A percentile compares a stretch with the other conserved stretches of the same genome.
Conservation (phyloP, 1,140 invertebrate genomes). For the Agrypnia vestita region DNA sequence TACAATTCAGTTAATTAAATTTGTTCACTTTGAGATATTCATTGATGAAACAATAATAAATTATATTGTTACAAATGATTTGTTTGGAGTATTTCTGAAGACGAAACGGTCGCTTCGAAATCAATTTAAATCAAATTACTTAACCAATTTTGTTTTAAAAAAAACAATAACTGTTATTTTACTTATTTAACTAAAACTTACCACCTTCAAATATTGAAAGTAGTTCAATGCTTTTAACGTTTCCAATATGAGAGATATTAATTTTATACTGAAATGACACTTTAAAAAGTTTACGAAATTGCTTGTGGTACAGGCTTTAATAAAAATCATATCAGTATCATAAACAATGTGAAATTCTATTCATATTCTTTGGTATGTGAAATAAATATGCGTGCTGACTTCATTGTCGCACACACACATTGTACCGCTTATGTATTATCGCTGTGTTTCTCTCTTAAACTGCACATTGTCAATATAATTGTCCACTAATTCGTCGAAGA, state of each 20-base stretch:
- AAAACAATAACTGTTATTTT: too few relatives aligned
- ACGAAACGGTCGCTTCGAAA: too few relatives aligned
- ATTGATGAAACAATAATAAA: too few relatives aligned
- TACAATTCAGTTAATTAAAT: too few relatives aligned
- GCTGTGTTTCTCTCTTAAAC: conserved; percentile 8
- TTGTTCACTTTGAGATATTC: too few relatives aligned
- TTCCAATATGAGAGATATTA: not conserved
- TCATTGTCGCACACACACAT: not conserved
- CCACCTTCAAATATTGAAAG: not conserved
- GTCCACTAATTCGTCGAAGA: not conserved
- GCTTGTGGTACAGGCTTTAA: conserved; percentile 47
- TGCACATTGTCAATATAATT: not conserved
- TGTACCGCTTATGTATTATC: not conserved
- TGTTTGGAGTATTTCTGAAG: too few relatives aligned
- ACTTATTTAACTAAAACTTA: too few relatives aligned
- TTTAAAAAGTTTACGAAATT: conserved; percentile 4
- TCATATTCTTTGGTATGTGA: not conserved
- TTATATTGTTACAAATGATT: too few relatives aligned
- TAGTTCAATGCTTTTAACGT: not conserved
- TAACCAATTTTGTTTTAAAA: too few relatives aligned
- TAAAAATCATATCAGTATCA: conserved; percentile 38
- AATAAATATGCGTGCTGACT: not conserved
- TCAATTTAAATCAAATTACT: too few relatives aligned
- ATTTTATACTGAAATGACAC: conserved; percentile 8
- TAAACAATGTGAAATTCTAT: conserved; percentile 10